Percentiles rank a stretch among this genome's conserved stretches.
Evolutionary conservation across 1,140 invertebrate species (phyloP).

Genomic region (Hetaerina americana): DNA sequence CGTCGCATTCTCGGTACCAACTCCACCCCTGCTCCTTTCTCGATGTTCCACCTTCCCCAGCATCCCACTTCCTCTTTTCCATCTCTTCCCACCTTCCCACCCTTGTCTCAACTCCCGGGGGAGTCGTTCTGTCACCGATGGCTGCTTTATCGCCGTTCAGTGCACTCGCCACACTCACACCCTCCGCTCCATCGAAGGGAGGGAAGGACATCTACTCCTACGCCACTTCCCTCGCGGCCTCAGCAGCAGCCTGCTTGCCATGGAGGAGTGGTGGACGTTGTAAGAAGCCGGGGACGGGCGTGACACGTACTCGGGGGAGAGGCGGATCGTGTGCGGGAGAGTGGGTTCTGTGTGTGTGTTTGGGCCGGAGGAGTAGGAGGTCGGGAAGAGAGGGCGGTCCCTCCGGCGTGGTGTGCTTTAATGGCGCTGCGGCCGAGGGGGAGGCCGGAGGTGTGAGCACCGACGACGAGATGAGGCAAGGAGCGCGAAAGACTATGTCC

Average conservation of each 20-base stretch:
- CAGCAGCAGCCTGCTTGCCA: too few relatives aligned
- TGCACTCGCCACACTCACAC: not conserved
- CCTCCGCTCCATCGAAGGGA: too few relatives aligned
- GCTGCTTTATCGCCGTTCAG: not conserved
- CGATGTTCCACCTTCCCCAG: conserved; percentile 22
- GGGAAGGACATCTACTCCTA: too few relatives aligned
- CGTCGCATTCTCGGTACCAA: conserved; percentile 19
- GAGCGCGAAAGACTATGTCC: not conserved
- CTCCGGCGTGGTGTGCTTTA: too few relatives aligned
- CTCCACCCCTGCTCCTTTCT: conserved; percentile 20
- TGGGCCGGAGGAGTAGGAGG: not conserved
- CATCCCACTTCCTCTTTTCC: conserved; percentile 7
- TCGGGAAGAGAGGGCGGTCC: not conserved
- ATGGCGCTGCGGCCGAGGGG: too few relatives aligned
- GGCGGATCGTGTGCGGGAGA: not conserved
- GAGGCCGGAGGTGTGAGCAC: too few relatives aligned
- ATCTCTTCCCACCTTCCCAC: conserved; percentile 14
- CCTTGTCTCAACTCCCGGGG: conserved; percentile 13
- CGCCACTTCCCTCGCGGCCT: too few relatives aligned
- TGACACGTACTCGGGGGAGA: not conserved
- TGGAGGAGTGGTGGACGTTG: too few relatives aligned
- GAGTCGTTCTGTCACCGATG: not conserved
- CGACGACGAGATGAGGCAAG: too few relatives aligned
- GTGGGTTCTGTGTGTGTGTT: not conserved
- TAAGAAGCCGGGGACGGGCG: not conserved